Conservation (phyloP, 2,888 invertebrate genomes). For the Tenthredo scrophulariae region DNA sequence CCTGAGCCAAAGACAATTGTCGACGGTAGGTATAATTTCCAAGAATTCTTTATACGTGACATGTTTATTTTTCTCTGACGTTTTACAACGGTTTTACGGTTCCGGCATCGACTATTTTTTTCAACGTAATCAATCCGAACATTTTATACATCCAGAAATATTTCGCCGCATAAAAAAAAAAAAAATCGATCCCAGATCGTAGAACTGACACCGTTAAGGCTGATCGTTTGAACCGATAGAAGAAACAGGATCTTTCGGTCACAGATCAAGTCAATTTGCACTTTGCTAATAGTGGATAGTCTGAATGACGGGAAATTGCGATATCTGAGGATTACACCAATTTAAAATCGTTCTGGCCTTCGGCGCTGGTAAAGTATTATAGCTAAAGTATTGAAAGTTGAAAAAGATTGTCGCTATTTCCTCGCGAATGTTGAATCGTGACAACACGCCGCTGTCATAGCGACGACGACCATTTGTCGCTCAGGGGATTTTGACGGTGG, state of each 20-base stretch:
- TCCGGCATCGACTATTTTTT: neutral
- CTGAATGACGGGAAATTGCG: neutral
- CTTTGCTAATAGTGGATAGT: neutral
- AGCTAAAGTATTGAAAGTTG: neutral
- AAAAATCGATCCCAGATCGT: neutral
- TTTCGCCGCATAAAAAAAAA: constrained; percentile 2
- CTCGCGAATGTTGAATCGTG: neutral
- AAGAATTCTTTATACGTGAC: neutral
- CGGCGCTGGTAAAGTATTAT: neutral
- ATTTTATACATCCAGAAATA: constrained; percentile 36
- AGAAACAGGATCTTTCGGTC: neutral
- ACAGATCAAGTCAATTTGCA: no score
- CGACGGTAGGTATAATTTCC: neutral
- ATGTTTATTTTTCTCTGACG: neutral
- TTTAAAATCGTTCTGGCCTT: neutral
- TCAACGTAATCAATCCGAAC: neutral
- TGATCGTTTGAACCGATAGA: neutral
- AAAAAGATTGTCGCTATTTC: neutral
- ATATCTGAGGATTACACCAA: neutral
- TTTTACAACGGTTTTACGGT: constrained; percentile 28
- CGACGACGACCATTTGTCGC: constrained; percentile 42
- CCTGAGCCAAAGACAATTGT: neutral
- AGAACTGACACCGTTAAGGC: neutral
- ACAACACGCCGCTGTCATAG: constrained; percentile 1
- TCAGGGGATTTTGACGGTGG: neutral